Conservation (phyloP, 92 coral and sea anemone genomes). For the Metridium senile region DNA sequence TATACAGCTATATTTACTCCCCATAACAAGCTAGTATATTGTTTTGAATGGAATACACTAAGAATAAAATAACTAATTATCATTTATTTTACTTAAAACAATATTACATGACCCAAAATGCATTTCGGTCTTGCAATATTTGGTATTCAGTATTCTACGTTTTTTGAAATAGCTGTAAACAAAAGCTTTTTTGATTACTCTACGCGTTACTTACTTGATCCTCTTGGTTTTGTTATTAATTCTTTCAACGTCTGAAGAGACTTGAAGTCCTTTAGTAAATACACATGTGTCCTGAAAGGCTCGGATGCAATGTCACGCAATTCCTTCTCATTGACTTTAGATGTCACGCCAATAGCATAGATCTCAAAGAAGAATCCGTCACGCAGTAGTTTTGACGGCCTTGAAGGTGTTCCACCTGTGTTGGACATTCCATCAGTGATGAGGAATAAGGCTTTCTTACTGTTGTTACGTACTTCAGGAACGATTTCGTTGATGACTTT, state of each 20-base stretch:
- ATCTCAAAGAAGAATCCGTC: conserved; percentile 75
- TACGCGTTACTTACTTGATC: conserved; percentile 62
- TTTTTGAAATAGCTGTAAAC: too few species aligned
- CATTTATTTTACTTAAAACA: too few species aligned
- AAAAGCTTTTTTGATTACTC: neutral
- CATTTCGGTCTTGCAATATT: too few species aligned
- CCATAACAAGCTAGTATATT: too few species aligned
- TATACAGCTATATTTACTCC: too few species aligned
- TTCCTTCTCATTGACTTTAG: conserved; percentile 70
- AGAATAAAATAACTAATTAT: too few species aligned
- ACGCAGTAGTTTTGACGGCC: conserved; percentile 69
- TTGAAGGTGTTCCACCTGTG: conserved; percentile 68
- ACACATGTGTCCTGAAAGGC: conserved; percentile 92
- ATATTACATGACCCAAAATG: too few species aligned
- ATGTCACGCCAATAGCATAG: conserved; percentile 92
- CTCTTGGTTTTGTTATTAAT: conserved; percentile 75
- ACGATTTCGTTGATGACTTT: conserved; percentile 65
- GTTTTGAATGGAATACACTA: too few species aligned
- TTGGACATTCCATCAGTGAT: conserved; percentile 97
- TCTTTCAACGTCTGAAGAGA: conserved; percentile 82
- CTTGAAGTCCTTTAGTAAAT: conserved; percentile 72
- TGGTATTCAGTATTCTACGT: too few species aligned
- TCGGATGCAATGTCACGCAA: conserved; percentile 89
- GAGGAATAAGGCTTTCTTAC: conserved; percentile 89
- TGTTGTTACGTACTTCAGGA: conserved; percentile 82